Percentiles rank a stretch among this genome's conserved stretches.
Conservation (phyloP, 2,113 vertebrate genomes). For the Petromus typicus region DNA sequence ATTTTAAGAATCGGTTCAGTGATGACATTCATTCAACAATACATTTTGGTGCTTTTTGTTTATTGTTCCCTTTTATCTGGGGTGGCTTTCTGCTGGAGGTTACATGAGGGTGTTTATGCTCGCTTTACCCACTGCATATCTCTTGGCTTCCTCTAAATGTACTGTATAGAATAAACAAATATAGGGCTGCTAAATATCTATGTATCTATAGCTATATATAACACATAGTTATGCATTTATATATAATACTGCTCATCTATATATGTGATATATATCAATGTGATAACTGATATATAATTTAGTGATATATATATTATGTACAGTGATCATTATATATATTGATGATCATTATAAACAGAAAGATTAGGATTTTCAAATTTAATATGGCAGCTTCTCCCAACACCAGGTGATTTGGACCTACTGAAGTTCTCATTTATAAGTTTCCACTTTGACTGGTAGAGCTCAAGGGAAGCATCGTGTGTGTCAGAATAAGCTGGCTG, state of each 20-base stretch:
- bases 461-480: not conserved
- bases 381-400: not conserved
- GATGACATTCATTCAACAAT: not conserved
- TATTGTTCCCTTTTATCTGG: not conserved
- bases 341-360: not conserved
- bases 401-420: not conserved
- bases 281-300: too few relatives aligned
- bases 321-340: not conserved
- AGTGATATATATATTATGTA: too few relatives aligned
- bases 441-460: not conserved
- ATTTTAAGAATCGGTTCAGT: not conserved
- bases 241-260: too few relatives aligned
- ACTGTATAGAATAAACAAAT: not conserved
- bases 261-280: too few relatives aligned
- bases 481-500: not conserved
- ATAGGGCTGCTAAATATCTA: not conserved
- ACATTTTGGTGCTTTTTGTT: not conserved
- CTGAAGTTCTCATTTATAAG: not conserved
- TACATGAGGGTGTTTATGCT: not conserved
- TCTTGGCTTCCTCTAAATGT: not conserved
- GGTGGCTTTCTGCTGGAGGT: not conserved
- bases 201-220: too few relatives aligned
- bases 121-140: not conserved
- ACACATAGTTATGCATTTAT: too few relatives aligned
- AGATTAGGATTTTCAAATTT: not conserved